Base-by-base conservation (phyloP, 2,113 vertebrate species). In the Romanogobio albipinnatus region DNA sequence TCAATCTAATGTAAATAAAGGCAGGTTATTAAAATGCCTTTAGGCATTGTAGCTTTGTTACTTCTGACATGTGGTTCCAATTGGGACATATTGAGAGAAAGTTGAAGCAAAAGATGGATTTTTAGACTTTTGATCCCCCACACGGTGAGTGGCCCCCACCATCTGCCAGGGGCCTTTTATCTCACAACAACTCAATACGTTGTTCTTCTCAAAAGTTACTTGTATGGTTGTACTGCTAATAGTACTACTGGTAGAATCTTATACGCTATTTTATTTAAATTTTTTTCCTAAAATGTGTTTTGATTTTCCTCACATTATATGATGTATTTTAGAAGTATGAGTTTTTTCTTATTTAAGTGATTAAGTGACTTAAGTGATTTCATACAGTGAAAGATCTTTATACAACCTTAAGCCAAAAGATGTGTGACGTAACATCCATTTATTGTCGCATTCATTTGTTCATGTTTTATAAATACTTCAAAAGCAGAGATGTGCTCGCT, bases 391-490 rank as follows among this genome's bases (percentile, higher is more conserved):
- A 58, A 39, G 56, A 79, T 61, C 39, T 75, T 47, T 24, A 29
- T 49, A 53, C 43, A 76, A 19, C 19, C 10, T 24, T 29, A 19
- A 64, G 7, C 26, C 24, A 68, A 53, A 51, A 81, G 59, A 68
- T 53, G 66, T 71, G 51, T 43, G 17, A 78, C n/a, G 53, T 29
- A 59, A 71, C 70, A 61, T 17, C 66, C 51, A 15, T 47, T 45
- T 51, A 14, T 26, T 43, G 43, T n/a, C 45, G 15, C 29, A 19
- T 71, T n/a, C 26, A 36, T n/a, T 53, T 64, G 58, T 73, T 62
- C 59, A 17, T 64, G 61, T 36, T 84, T 49, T 84, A 39, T 82
- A 74, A 66, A 81, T 53, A 75, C 47, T 80, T 51, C 5, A 85
- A 58, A 59, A 53, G 47, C 24, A 17, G 78, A 56, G 66, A 51